These are phyloP conservation scores for Eriocheir sinensis DNA, from an alignment of 1,140 invertebrate species.

Conservation along the genomic window DNA sequence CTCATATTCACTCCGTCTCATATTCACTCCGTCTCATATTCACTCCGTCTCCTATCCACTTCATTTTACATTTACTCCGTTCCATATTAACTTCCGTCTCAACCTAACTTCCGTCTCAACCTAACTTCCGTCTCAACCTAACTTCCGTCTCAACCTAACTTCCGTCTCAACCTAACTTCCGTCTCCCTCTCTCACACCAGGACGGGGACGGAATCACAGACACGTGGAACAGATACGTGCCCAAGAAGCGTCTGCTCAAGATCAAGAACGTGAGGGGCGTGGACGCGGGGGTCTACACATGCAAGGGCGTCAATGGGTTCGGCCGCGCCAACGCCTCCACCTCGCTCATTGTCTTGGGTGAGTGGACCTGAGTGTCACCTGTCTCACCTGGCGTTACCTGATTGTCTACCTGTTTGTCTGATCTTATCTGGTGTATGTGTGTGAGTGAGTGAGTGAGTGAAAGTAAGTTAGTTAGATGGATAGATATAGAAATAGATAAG, in stretches of 20 bases:
- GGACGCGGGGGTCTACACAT: constrained; percentile 57
- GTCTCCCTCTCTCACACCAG: neutral
- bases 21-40: constrained; percentile 33
- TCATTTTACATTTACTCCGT: neutral
- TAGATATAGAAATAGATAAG: too few species aligned
- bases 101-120: neutral
- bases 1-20: constrained; percentile 17
- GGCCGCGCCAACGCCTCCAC: constrained; percentile 63
- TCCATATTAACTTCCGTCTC: neutral
- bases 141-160: neutral
- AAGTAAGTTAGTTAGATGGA: too few species aligned
- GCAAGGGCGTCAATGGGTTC: constrained; percentile 67
- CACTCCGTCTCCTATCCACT: neutral
- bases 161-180: too few species aligned
- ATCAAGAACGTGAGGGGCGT: constrained; percentile 31
- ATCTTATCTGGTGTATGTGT: neutral
- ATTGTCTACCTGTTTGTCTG: too few species aligned
- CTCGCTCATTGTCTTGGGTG: constrained; percentile 63
- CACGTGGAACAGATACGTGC: constrained; percentile 60
- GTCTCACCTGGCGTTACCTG: too few species aligned
- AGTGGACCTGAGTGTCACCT: constrained; percentile 9
- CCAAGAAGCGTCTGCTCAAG: constrained; percentile 57
- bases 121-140: neutral
- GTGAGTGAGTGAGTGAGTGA: constrained; percentile 28
- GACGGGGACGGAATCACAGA: constrained; percentile 55